Evolutionary conservation across 2,888 invertebrate genomes (phyloP).

Genomic region (Cheilosia soror): DNA sequence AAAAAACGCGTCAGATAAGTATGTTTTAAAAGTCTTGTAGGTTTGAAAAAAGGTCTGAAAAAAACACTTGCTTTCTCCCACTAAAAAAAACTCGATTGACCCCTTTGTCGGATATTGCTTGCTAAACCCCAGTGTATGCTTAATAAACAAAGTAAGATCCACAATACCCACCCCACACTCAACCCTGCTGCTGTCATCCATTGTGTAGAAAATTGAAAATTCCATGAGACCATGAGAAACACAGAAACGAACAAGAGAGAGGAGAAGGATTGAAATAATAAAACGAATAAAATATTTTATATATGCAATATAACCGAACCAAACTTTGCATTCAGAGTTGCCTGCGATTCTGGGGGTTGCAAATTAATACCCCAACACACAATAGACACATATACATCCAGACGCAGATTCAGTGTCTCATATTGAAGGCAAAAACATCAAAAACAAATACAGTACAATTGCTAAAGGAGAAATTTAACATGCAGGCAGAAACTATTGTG

Average conservation of each 20-base stretch:
- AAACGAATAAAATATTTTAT: conserved; percentile 27
- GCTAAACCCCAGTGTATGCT: conserved; percentile 10
- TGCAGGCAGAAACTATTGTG: conserved; percentile 8
- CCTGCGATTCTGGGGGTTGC: conserved; percentile 17
- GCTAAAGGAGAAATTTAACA: conserved; percentile 3
- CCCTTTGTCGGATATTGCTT: conserved; percentile 21
- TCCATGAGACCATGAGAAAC: background rate
- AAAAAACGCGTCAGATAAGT: too few species aligned
- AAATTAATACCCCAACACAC: conserved; percentile 33
- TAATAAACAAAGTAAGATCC: conserved; percentile 41
- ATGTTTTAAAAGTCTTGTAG: too few species aligned
- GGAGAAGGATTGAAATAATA: background rate
- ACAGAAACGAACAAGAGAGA: background rate
- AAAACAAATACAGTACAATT: conserved; percentile 6
- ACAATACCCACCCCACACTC: conserved; percentile 13
- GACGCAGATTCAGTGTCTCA: conserved; percentile 1
- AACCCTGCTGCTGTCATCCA: background rate
- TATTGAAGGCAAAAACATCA: background rate
- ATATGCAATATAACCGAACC: background rate
- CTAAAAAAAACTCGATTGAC: background rate
- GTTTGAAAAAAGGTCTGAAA: too few species aligned
- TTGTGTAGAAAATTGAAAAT: background rate
- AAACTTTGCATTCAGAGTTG: conserved; percentile 14
- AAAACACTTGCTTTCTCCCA: too few species aligned
- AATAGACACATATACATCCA: conserved; percentile 5